Evolutionary conservation across 2,113 vertebrate genomes (phyloP), one percentile per base, ranked within the genome.

Genomic region (Tretioscincus oriximinensis): DNA sequence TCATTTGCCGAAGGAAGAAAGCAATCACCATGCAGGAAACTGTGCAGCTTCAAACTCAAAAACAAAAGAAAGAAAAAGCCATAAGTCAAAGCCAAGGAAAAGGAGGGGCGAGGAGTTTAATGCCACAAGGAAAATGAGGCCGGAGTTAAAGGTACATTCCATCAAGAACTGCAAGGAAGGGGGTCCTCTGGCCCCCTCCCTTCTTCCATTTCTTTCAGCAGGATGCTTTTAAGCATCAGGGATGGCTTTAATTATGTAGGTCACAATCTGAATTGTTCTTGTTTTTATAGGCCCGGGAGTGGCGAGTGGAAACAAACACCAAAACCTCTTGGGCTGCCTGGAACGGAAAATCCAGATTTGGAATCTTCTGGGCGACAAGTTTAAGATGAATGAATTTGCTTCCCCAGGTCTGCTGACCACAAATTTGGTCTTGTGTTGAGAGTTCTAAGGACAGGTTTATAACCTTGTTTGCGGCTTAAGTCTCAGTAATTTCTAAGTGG

Each of bases 111-210:
- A 47, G 81, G 49, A 22, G 26, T 54, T 82, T 87, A 18, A 82
- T 77, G 77, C 54, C 21, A 7, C 82, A 88, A n/a, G 77, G 84
- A 87, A 90, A 83, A 74, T 63, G 60, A 86, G 73, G 77, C 88
- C 26, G 64, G 81, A 47, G 79, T 81, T 89, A 83, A 79, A 86
- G 77, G n/a, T 74, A 81, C n/a, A 18, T 41, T 76, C 84, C 79
- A 9, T 67, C 84, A 85, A 61, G 81, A 90, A 76, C 74, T 60
- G 28, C 82, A 86, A 74, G 86, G 83, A 86, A 68, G 61, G 88
- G 71, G 87, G 10, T 2, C 72, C 76, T 81, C 73, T 84, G 1
- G 2, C 2, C 2, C 63, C 61, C 26, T 3, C 28, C 20, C 35
- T 41, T 21, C 3, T 68, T 81, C 35, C 35, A 41, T 86, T 81